Evolutionary conservation across 2,113 vertebrate genomes (phyloP).

Genomic region (Coptodon rendalli): DNA sequence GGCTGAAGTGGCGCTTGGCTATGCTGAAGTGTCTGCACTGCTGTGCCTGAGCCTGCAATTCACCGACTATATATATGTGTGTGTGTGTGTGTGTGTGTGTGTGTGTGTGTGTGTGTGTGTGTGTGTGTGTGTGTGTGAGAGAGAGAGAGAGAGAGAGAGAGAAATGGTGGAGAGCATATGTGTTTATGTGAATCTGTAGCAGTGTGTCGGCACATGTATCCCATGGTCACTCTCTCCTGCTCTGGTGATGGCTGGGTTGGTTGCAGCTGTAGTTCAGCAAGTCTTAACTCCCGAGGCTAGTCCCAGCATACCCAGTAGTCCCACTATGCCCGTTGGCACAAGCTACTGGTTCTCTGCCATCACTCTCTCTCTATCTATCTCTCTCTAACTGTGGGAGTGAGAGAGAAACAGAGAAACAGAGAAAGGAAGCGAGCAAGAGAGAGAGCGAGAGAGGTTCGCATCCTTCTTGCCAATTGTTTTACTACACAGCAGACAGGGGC

Average conservation of each 20-base stretch:
- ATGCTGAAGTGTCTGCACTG: slow-evolving; percentile 74
- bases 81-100: not conserved
- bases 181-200: slow-evolving; percentile 16
- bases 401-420: not conserved
- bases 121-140: not conserved
- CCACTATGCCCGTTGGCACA: slow-evolving; percentile 47
- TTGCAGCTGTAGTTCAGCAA: slow-evolving; percentile 63
- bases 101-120: slow-evolving; percentile 1
- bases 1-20: slow-evolving; percentile 75
- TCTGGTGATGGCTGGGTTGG: slow-evolving; percentile 20
- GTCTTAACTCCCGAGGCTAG: slow-evolving; percentile 57
- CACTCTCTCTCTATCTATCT: not conserved
- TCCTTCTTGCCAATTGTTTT: slow-evolving; percentile 55
- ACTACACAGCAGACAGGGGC: slow-evolving; percentile 36
- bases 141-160: not conserved
- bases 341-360: slow-evolving; percentile 52
- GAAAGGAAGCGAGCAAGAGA: not conserved
- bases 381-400: not conserved
- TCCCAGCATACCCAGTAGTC: slow-evolving; percentile 55
- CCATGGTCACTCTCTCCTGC: not conserved
- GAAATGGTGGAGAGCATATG: slow-evolving; percentile 3
- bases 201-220: slow-evolving; percentile 18
- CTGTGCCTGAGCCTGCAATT: slow-evolving; percentile 74
- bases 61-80: slow-evolving; percentile 44
- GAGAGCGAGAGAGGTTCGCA: slow-evolving; percentile 15